A percentile compares a stretch with the other conserved stretches of the same genome.
Evolutionary conservation across 2,797 vertebrate species (phyloP).

Genomic region (Acomys russatus): DNA sequence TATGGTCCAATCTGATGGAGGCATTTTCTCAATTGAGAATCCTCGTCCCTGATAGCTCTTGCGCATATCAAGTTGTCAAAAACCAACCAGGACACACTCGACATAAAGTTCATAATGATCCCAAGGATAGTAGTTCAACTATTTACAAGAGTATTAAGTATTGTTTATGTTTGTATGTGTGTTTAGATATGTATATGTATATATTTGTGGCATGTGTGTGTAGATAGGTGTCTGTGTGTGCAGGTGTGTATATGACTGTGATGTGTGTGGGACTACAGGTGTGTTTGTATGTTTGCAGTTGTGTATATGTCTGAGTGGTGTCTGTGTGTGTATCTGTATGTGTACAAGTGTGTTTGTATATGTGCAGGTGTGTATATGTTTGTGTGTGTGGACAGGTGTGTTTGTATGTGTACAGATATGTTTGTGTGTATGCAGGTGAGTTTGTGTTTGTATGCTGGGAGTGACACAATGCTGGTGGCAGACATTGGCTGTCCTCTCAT

Average conservation of each 20-base stretch:
- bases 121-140: constrained; percentile 3
- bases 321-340: background rate
- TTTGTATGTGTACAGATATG: background rate
- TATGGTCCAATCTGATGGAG: background rate
- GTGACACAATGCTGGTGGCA: no score
- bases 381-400: background rate
- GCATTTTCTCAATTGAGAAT: background rate
- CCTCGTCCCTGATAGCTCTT: background rate
- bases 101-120: constrained; percentile 16
- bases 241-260: background rate
- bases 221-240: background rate
- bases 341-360: background rate
- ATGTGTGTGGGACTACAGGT: background rate
- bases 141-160: background rate
- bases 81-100: background rate
- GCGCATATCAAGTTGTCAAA: background rate
- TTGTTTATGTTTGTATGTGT: background rate
- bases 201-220: background rate
- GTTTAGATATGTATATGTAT: background rate
- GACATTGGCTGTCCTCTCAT: background rate
- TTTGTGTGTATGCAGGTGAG: background rate
- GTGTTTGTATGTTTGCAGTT: background rate
- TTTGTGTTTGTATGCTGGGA: background rate
- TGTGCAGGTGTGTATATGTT: background rate
- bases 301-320: background rate